Percentiles rank a stretch among this genome's conserved stretches.
These are phyloP conservation scores for Oxycera nigricornis DNA, from an alignment of 2,888 invertebrate genomes.

Conservation along the genomic window DNA sequence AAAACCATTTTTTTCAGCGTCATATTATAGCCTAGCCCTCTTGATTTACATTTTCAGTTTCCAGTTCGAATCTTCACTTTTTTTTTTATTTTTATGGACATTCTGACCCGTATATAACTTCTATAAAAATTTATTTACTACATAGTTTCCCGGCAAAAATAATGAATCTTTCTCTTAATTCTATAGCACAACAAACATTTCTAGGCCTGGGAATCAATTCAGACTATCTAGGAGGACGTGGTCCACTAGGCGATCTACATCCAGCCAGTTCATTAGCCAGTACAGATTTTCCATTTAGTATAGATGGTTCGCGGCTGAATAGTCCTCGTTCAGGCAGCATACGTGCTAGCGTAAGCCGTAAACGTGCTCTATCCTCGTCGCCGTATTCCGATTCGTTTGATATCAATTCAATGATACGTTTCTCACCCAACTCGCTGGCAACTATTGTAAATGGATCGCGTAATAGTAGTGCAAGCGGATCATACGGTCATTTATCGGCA, in stretches of 20 bases:
- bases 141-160: background rate
- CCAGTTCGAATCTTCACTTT: no score
- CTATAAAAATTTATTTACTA: background rate
- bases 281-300: constrained; percentile 87
- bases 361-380: constrained; percentile 92
- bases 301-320: constrained; percentile 80
- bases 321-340: constrained; percentile 69
- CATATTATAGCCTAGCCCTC: no score
- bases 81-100: no score
- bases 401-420: constrained; percentile 93
- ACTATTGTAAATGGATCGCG: constrained; percentile 83
- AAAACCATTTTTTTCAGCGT: no score
- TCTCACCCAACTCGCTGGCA: constrained; percentile 90
- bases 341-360: constrained; percentile 75
- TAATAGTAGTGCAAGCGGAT: constrained; percentile 89
- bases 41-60: no score
- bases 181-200: constrained; percentile 49
- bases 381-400: constrained; percentile 95
- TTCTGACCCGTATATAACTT: no score
- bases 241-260: constrained; percentile 63
- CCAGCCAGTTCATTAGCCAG: constrained; percentile 76
- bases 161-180: constrained; percentile 53
- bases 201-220: constrained; percentile 68
- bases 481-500: constrained; percentile 95
- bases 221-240: constrained; percentile 66